Conservation (phyloP, 2,113 vertebrate genomes). For the Rhagologus leucostigma region DNA sequence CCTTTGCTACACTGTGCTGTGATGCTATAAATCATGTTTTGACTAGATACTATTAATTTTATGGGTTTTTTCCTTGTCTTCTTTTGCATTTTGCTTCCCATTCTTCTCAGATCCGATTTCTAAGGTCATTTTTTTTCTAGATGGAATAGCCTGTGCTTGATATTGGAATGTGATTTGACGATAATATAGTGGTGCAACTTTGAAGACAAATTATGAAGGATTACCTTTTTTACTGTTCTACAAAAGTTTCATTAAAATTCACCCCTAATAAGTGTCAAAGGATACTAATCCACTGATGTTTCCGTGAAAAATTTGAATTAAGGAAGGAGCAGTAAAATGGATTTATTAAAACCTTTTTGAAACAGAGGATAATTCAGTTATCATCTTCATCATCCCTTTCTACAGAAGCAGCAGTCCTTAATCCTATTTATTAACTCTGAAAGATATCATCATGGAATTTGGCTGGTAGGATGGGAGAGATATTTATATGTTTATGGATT, state of each 20-base stretch:
- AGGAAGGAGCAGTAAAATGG: not conserved
- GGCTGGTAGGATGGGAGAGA: not conserved
- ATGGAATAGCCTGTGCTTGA: conserved; percentile 14
- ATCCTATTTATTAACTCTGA: conserved; percentile 1
- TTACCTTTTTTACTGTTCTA: conserved; percentile 9
- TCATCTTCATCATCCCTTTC: not conserved
- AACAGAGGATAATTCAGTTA: not conserved
- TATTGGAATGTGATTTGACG: conserved; percentile 39
- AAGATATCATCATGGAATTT: not conserved
- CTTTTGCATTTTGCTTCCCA: not conserved
- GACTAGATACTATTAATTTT: conserved; percentile 48
- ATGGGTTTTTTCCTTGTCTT: not conserved
- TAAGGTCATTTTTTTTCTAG: conserved; percentile 32
- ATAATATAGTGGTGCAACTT: not conserved
- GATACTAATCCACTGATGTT: not conserved
- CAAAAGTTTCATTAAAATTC: conserved; percentile 37
- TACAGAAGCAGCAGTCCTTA: not conserved
- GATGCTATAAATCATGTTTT: conserved; percentile 38
- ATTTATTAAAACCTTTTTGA: conserved; percentile 26
- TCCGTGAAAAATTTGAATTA: not conserved
- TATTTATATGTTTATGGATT: conserved; percentile 19
- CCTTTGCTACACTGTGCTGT: not conserved
- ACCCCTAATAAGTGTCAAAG: not conserved
- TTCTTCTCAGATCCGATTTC: conserved; percentile 48
- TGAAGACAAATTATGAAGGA: conserved; percentile 33